Conservation (phyloP, 2,888 invertebrate species). For the Diarsia rubi region DNA sequence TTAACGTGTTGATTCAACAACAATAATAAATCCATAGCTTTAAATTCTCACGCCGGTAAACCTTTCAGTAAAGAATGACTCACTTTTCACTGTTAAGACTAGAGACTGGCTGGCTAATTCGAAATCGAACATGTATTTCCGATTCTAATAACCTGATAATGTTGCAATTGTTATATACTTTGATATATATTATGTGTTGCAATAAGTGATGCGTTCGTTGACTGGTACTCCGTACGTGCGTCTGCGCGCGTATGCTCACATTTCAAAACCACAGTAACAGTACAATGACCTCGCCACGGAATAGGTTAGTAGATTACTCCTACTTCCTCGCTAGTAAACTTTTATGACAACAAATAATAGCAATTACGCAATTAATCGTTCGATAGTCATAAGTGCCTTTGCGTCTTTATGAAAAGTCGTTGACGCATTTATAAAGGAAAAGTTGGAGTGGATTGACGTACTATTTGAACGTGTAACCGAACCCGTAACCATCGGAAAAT, state of each 20-base stretch:
- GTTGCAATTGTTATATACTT: constrained; percentile 32
- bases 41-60: constrained; percentile 47
- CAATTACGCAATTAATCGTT: constrained; percentile 33
- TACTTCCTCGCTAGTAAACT: constrained; percentile 68
- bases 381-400: constrained; percentile 9
- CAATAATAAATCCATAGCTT: constrained; percentile 47
- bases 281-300: constrained; percentile 78
- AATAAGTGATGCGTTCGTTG: constrained; percentile 48
- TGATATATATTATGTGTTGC: constrained; percentile 37
- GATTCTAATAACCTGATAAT: constrained; percentile 32
- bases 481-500: constrained; percentile 8
- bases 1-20: constrained; percentile 51
- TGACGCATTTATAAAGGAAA: constrained; percentile 17
- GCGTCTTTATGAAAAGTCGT: constrained; percentile 24
- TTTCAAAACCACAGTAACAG: constrained; percentile 75
- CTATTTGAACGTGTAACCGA: constrained; percentile 4
- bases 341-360: constrained; percentile 59
- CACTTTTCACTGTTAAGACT: constrained; percentile 13
- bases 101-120: constrained; percentile 3
- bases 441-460: constrained; percentile 18
- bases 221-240: constrained; percentile 71
- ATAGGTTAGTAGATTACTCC: constrained; percentile 71
- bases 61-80: constrained; percentile 44
- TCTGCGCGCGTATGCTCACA: constrained; percentile 68
- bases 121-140: constrained; percentile 20